A percentile compares a stretch with the other conserved stretches of the same genome.
phyloP scores from a whole-genome alignment of 2,888 invertebrate genomes.

The Epistrophella euchroma region DNA sequence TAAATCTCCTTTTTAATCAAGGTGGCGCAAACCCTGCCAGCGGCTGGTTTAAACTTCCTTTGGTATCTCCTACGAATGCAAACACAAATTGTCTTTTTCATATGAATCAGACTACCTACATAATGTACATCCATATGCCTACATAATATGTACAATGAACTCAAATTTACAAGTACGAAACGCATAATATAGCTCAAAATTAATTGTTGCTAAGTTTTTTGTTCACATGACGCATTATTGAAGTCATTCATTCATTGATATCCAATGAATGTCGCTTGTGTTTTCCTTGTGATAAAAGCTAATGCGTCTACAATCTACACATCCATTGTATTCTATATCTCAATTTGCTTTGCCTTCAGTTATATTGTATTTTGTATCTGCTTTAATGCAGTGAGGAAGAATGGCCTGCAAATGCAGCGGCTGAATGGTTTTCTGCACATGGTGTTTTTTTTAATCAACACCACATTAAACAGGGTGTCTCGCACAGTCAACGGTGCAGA shows the following conservation, averaged over 20 bases:
- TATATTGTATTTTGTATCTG: not conserved
- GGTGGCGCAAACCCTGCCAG: too few species aligned
- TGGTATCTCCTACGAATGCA: too few species aligned
- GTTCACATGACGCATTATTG: not conserved
- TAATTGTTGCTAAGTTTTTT: not conserved
- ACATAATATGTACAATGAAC: not conserved
- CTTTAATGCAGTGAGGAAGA: not conserved
- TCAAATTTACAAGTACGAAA: not conserved
- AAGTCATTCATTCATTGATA: not conserved
- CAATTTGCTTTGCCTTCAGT: not conserved
- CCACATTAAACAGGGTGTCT: too few species aligned
- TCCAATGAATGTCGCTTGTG: not conserved
- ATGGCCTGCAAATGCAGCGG: not conserved
- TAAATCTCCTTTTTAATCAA: too few species aligned
- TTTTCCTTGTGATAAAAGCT: constrained; percentile 1
- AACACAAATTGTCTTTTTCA: too few species aligned
- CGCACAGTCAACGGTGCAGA: too few species aligned
- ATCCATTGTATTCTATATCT: not conserved
- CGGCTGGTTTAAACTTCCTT: too few species aligned
- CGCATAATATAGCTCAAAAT: not conserved
- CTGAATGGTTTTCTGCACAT: constrained; percentile 2
- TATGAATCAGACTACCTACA: too few species aligned
- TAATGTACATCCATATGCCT: too few species aligned
- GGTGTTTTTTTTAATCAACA: not conserved
- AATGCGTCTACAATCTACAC: not conserved